Base-by-base conservation (phyloP, 2,888 invertebrate species). In the Chloroclystis v-ata region DNA sequence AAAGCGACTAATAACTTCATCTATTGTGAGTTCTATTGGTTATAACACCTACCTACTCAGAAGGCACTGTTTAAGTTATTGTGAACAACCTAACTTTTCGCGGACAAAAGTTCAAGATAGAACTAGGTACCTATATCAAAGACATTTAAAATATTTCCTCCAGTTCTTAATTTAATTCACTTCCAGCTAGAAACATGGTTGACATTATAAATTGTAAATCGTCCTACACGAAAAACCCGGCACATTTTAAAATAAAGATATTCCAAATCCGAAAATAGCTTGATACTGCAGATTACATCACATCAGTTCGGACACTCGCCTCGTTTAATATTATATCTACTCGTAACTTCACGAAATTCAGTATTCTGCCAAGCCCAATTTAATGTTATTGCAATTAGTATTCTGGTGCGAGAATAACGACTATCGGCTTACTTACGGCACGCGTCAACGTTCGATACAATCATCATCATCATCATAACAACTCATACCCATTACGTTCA, bases 281-380 rank as follows among this genome's bases (percentile, higher is more conserved):
- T 57, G 58, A 69, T 78, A 72, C 67, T 33, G 67, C 68, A 69
- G 69, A 74, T 81, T 82, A 76, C 80, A 80, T 81, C 79, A 80
- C 61, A 46, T 61, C 69, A 63, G 74, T 78, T 75, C 77, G 74
- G 72, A 64, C 64, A 72, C 65, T 63, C 70, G 59, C 61, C 60
- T 56, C 63, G 68, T 69, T 76, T 75, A 78, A 81, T 78, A 76
- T 72, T 67, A 72, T 35, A 35, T 10, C 35, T 11, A 35, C 68
- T 69, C 63, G 66, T 69, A 72, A 73, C 67, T 71, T 72, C 61
- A 61, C 59, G 68, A 76, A 75, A 75, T 69, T 66, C 65, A 69
- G 65, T 65, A 59, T 66, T 74, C 73, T 75, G 82, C 76, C 76
- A 82, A 81, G 73, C 67, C 65, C 62, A 72, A 78, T 82, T 78